Evolutionary conservation across 2,113 vertebrate species (phyloP).

Genomic region (Serilophus lunatus): DNA sequence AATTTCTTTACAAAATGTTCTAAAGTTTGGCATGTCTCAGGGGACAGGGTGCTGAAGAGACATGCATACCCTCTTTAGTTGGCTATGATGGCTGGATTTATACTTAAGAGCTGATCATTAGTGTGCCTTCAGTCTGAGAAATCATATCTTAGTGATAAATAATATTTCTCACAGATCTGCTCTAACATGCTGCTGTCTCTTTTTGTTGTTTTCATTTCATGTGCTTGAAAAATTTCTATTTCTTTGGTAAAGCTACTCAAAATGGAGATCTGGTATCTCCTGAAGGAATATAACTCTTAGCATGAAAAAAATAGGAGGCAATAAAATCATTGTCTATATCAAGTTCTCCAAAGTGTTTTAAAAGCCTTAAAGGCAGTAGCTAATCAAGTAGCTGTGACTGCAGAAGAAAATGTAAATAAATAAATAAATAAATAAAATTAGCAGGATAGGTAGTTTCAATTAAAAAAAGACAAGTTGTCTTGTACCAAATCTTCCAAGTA

Average conservation of each 20-base stretch:
- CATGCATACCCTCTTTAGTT: neutral
- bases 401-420: neutral
- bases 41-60: neutral
- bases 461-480: neutral
- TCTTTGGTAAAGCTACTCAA: neutral
- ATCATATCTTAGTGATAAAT: neutral
- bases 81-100: neutral
- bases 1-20: neutral
- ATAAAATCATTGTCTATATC: neutral
- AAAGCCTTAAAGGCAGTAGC: neutral
- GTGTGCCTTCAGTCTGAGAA: neutral
- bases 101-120: neutral
- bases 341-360: neutral
- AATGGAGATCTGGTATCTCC: neutral
- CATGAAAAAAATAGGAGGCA: neutral
- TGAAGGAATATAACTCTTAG: neutral
- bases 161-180: neutral
- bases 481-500: neutral
- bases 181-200: neutral
- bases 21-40: neutral
- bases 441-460: neutral
- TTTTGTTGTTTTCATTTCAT: neutral
- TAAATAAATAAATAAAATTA: neutral
- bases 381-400: neutral
- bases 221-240: neutral